Evolutionary conservation across 92 coral and sea anemone genomes (phyloP).

Genomic region (Phymanthus crucifer): DNA sequence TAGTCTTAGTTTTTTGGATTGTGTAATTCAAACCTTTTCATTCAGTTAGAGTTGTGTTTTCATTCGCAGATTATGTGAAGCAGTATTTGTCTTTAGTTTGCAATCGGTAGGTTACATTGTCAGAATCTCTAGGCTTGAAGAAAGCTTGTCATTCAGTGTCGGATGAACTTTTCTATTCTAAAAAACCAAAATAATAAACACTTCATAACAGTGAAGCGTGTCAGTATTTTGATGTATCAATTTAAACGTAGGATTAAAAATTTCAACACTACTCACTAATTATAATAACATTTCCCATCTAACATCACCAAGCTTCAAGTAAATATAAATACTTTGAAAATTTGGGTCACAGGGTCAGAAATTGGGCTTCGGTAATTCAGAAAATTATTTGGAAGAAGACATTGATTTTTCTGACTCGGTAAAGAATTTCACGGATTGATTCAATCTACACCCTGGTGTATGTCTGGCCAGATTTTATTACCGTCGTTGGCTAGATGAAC

Average conservation of each 20-base stretch:
- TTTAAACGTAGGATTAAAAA: conserved; percentile 11
- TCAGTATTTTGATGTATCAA: conserved; percentile 22
- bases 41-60: conserved; percentile 15
- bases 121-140: conserved; percentile 19
- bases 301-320: conserved; percentile 29
- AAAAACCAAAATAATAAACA: conserved; percentile 33
- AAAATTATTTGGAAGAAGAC: conserved; percentile 22
- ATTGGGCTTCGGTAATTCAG: conserved; percentile 19
- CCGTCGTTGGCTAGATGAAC: conserved; percentile 21
- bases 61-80: conserved; percentile 38
- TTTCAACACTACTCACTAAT: conserved; percentile 22
- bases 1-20: conserved; percentile 43
- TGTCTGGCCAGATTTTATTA: conserved; percentile 24
- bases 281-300: conserved; percentile 18
- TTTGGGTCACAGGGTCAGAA: conserved; percentile 74
- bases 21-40: conserved; percentile 30
- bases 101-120: conserved; percentile 31
- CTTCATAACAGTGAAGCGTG: conserved; percentile 26
- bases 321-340: conserved; percentile 30
- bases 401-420: conserved; percentile 15
- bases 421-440: conserved; percentile 7
- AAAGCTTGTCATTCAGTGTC: conserved; percentile 13
- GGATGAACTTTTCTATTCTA: conserved; percentile 25
- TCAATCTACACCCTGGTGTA: conserved; percentile 13
- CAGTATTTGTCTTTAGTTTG: conserved; percentile 25